Base-by-base conservation (phyloP, 2,797 vertebrate genomes). In the Parauchenoglanis ngamensis region DNA sequence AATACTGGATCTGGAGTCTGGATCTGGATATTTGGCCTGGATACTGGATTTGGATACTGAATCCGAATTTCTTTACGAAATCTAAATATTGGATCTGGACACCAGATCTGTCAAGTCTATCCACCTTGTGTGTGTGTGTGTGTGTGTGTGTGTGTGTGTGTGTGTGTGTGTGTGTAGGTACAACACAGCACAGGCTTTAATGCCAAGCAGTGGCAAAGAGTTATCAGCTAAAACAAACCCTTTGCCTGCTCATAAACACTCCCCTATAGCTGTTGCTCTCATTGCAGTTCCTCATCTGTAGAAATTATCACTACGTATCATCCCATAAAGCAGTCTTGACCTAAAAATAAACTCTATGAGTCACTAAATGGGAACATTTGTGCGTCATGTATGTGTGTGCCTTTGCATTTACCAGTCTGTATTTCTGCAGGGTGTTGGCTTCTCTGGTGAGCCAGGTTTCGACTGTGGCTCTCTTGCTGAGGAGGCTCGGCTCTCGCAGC, bases 401-500 rank as follows among this genome's bases (percentile, higher is more conserved):
- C n/a, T 70, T 40, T 57, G 80, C 84, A 31, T 80, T 91, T 95
- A 99, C 98, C 96, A 99, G 96, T 0, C 98, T 97, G 94, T 98
- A 98, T 92, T 98, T 98, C 95, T 99, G 98, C 92, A 99, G 95
- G 19, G 97, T 98, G 96, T 97, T 97, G 70, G 98, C 98, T 92
- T 99, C 98, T 25, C 97, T 95, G 91, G 98, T 96, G 87, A 99
- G 96, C 97, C 98, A 99, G 89, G 96, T 93, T 91, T 99, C 98
- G 92, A 99, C 95, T 0, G 97, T 97, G 7, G 96, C 93, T 90
- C 97, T 96, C 88, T 98, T 98, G 94, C 96, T 97, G 92, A 98
- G 97, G 25, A 99, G 96, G 10, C 94, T 95, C 0, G 96, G 96
- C 91, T 99, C 98, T 59, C 97, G 92, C 0, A 96, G 94, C 91